phyloP scores from a whole-genome alignment of 2,113 vertebrate species.

The Glareola pratincola region DNA sequence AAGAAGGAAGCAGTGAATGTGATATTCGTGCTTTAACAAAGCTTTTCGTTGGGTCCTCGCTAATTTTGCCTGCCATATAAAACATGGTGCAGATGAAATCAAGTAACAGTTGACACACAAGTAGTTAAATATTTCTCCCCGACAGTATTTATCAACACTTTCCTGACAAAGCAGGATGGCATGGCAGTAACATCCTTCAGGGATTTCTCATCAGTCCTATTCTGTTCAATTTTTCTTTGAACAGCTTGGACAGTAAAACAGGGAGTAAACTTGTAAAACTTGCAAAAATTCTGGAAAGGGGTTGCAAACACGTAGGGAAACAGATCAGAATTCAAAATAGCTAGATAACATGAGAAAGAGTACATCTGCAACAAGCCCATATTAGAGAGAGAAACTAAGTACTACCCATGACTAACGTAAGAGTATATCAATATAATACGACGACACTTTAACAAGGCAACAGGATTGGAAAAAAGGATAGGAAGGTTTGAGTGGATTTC shows the following conservation, averaged over 20 bases:
- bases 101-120: not conserved
- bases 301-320: not conserved
- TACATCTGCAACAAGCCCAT: not conserved
- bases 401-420: not conserved
- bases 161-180: not conserved
- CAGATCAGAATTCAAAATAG: not conserved
- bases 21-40: not conserved
- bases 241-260: not conserved
- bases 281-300: not conserved
- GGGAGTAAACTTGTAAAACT: not conserved
- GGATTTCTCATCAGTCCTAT: not conserved
- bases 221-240: not conserved
- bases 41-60: not conserved
- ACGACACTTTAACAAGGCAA: not conserved
- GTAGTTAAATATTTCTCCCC: not conserved
- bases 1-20: not conserved
- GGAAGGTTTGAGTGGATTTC: not conserved
- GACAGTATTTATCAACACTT: not conserved
- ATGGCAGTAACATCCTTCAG: not conserved
- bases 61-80: not conserved
- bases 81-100: not conserved
- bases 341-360: not conserved
- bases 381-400: not conserved
- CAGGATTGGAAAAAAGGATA: not conserved
- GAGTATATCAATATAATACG: not conserved